These are phyloP conservation scores for Megaustenia siamemsis DNA, from an alignment of 2,888 invertebrate species.

Conservation along the genomic window DNA sequence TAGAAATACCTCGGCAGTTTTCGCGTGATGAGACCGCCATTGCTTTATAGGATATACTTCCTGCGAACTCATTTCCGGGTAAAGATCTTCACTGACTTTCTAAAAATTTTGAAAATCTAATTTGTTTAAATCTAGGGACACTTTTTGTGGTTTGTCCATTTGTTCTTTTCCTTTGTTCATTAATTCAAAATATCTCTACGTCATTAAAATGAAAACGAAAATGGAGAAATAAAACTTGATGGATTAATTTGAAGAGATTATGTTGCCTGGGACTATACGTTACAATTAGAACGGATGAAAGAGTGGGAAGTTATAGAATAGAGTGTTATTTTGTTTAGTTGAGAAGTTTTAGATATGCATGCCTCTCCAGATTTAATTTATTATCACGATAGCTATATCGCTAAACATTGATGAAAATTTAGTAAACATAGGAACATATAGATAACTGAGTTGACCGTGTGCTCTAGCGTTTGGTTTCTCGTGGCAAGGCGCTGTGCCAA, in stretches of 20 bases:
- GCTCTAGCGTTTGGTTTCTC: too few species aligned
- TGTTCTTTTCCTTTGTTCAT: neutral
- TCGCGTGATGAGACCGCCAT: slow-evolving; percentile 7
- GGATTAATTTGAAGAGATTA: slow-evolving; percentile 39
- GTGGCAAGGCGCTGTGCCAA: too few species aligned
- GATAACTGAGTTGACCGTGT: too few species aligned
- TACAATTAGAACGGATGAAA: neutral
- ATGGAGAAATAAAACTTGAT: neutral
- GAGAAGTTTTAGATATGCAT: too few species aligned
- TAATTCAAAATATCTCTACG: neutral
- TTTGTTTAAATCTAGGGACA: neutral
- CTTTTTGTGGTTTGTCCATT: neutral
- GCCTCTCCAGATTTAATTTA: too few species aligned
- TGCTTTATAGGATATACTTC: slow-evolving; percentile 7
- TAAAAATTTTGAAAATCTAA: slow-evolving; percentile 34
- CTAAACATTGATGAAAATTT: too few species aligned
- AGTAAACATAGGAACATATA: too few species aligned
- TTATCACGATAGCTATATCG: too few species aligned
- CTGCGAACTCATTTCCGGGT: slow-evolving; percentile 42
- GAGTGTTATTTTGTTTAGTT: too few species aligned
- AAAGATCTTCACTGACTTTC: slow-evolving; percentile 30
- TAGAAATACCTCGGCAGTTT: neutral
- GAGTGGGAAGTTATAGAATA: neutral
- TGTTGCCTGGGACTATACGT: too few species aligned
- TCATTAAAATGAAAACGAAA: slow-evolving; percentile 30